Evolutionary conservation across 2,888 invertebrate genomes (phyloP), one percentile per base, ranked within the genome.

Genomic region (Hipparchia semele): DNA sequence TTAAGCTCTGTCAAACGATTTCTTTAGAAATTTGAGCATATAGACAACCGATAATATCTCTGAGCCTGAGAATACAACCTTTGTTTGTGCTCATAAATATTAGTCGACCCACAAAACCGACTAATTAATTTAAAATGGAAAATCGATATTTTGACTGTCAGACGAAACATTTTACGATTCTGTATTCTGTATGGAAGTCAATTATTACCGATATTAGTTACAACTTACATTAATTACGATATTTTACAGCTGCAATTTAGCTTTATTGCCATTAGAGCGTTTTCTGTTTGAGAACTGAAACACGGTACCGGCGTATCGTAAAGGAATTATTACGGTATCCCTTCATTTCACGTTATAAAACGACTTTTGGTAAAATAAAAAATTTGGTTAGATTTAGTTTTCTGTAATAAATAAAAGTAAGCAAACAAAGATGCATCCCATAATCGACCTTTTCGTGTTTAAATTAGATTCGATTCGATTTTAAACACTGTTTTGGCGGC

Each of bases 151-250:
- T 84, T 78, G 80, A 81, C 82, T 80, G 78, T 80, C 81, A 68
- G 80, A 85, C 83, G 56, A 64, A 67, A 46, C 46, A 60, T 10
- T 62, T 70, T 70, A 70, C 54, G 83, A 87, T 86, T 84, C 80
- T 79, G 82, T 87, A 86, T 87, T 88, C 87, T 84, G 85, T 87
- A 84, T 88, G 81, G 86, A 87, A 89, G 88, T 87, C 84, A 83
- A 90, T 90, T 88, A 90, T 90, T 88, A 87, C 85, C 75, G 73
- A 85, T 83, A 92, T 92, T 91, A 91, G 93, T 92, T 90, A 89
- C 91, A 92, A 91, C 93, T 92, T 90, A 89, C 91, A 92, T 91
- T 93, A 91, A 94, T 93, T 90, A 91, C 85, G 81, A 84, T 76
- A 83, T 87, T 93, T 92, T 90, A 93, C 83, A 85, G 81, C 89